Conservation (phyloP, 2,888 invertebrate genomes). For the Spodoptera exigua region DNA sequence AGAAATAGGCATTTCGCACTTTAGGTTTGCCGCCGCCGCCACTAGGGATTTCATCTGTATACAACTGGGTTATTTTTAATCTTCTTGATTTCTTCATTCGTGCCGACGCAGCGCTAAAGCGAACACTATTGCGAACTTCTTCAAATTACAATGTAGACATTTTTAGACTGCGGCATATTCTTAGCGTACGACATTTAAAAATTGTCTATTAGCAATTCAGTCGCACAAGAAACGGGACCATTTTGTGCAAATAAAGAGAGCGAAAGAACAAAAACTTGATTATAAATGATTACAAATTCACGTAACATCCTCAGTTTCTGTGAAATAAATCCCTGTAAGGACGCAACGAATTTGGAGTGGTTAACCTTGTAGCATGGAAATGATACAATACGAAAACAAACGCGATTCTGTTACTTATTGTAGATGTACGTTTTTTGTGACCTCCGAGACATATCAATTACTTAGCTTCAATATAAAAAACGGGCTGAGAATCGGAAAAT, state of each 20-base stretch:
- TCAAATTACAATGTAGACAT: constrained; percentile 20
- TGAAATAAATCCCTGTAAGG: constrained; percentile 52
- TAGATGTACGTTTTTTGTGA: constrained; percentile 50
- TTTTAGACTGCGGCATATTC: constrained; percentile 29
- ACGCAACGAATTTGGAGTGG: constrained; percentile 47
- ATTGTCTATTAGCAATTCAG: constrained; percentile 26
- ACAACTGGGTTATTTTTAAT: constrained; percentile 59
- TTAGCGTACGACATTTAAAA: constrained; percentile 20
- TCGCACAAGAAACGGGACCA: constrained; percentile 1
- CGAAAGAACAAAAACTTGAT: constrained; percentile 23
- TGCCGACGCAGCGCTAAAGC: constrained; percentile 22
- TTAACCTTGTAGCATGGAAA: constrained; percentile 52
- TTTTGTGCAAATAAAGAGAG: constrained; percentile 16
- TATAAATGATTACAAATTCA: constrained; percentile 37
- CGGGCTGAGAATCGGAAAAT: constrained; percentile 28
- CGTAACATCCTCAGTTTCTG: constrained; percentile 41
- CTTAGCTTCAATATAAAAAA: constrained; percentile 41
- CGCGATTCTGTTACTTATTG: constrained; percentile 53
- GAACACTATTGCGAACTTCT: constrained; percentile 25
- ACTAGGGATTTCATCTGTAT: constrained; percentile 48
- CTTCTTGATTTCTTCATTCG: constrained; percentile 52
- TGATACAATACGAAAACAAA: constrained; percentile 53
- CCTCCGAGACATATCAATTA: constrained; percentile 53
- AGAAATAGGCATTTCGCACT: constrained; percentile 54
- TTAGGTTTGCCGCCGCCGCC: constrained; percentile 43